Evolutionary conservation across 2,888 invertebrate species (phyloP).

Genomic region (Clunio marinus): DNA sequence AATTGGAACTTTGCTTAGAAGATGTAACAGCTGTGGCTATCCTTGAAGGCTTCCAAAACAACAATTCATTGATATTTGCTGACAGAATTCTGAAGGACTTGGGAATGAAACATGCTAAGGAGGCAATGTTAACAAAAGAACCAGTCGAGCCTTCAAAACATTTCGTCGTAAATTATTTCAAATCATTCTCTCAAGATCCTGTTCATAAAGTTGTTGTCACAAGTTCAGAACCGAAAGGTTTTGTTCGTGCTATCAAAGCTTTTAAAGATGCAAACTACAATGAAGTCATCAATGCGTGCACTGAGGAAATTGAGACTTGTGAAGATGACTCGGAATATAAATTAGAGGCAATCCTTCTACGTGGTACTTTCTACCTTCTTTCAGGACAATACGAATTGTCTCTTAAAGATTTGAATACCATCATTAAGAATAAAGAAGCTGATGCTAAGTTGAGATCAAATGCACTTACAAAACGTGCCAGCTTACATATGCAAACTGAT

Average conservation of each 20-base stretch:
- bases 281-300: constrained; percentile 72
- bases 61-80: constrained; percentile 72
- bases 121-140: constrained; percentile 63
- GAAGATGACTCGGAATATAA: constrained; percentile 60
- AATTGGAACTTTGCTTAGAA: constrained; percentile 77
- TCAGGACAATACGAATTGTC: constrained; percentile 71
- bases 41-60: constrained; percentile 82
- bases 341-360: constrained; percentile 70
- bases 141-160: constrained; percentile 79
- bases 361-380: constrained; percentile 79
- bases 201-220: constrained; percentile 57
- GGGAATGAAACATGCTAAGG: constrained; percentile 64
- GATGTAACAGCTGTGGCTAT: constrained; percentile 92
- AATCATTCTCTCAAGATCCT: constrained; percentile 84
- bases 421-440: constrained; percentile 63
- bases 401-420: constrained; percentile 64
- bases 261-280: constrained; percentile 70
- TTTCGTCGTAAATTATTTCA: constrained; percentile 82
- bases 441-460: constrained; percentile 68
- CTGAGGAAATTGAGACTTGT: constrained; percentile 66
- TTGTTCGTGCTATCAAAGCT: constrained; percentile 66
- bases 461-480: constrained; percentile 83
- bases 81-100: constrained; percentile 83
- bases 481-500: constrained; percentile 75
- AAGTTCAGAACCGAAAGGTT: constrained; percentile 56